Evolutionary conservation across 2,888 invertebrate species (phyloP), one percentile per base, ranked within the genome.

Genomic region (Cryptus armator): DNA sequence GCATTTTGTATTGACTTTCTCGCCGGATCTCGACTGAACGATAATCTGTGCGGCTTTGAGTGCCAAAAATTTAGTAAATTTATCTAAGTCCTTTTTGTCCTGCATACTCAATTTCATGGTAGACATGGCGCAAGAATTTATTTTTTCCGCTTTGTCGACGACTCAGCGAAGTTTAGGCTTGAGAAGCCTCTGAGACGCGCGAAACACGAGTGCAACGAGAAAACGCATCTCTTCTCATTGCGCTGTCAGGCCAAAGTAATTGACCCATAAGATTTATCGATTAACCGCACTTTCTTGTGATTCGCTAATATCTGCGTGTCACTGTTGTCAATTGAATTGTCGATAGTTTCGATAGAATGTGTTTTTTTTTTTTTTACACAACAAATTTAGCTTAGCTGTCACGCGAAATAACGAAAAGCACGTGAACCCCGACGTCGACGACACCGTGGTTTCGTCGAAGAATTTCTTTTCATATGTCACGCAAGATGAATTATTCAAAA

Each of bases 11-110:
- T 96, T 96, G 72, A 97, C 96, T 94, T 97, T 98, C 91, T 97
- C 97, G 29, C 98, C 98, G 84, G 98, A 96, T 89, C 99, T 95
- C 78, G 98, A 98, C 94, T 99, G 98, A 24, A 99, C 97, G 76
- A 99, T 98, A 71, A 98, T 97, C 94, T 99, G 98, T 46, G 97
- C 97, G 76, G 97, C 96, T 94, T 99, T 99, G 82, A 97, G 94
- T 14, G 97, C 97, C 88, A 99, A 95, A 94, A 97, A 97, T 94
- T 97, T 98, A 0, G 97, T 97, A 93, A 98, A 98, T 94, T 97
- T 98, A 91, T 98, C 98, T 93, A 98, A 94, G 92, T 98, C 98
- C 91, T 96, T 97, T 92, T 96, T 96, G 88, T 97, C 97, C 91
- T 96, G 95, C 89, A 91, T 93, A 85, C 93, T 95, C 83, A 95